Conservation (phyloP, 2,113 vertebrate genomes). For the Dolichotis patagonum region DNA sequence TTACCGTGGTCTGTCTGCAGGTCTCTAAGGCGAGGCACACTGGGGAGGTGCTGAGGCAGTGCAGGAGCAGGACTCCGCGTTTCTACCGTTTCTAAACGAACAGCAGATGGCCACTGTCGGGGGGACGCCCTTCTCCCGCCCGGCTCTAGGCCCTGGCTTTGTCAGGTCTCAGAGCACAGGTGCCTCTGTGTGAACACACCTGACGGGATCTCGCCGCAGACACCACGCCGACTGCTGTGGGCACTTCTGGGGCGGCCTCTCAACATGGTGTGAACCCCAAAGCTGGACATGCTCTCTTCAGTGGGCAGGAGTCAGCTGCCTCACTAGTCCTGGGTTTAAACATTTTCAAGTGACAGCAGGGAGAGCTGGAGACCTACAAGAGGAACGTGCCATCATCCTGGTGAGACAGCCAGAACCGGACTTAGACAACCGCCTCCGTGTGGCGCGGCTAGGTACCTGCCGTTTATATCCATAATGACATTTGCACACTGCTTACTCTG, state of each 20-base stretch:
- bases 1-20: neutral
- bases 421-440: neutral
- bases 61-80: neutral
- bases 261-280: neutral
- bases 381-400: neutral
- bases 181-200: neutral
- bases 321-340: neutral
- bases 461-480: neutral
- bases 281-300: neutral
- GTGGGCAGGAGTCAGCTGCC: neutral
- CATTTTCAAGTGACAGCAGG: neutral
- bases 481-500: neutral
- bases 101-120: neutral
- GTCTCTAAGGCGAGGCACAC: conserved; percentile 6
- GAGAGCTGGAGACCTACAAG: neutral
- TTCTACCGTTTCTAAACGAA: neutral
- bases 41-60: neutral
- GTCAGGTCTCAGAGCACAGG: neutral
- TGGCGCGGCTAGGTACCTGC: neutral
- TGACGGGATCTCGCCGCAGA: neutral
- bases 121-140: neutral
- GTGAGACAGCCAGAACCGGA: neutral
- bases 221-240: neutral
- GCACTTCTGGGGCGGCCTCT: neutral
- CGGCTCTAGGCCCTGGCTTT: neutral